phyloP scores from a whole-genome alignment of 2,888 invertebrate genomes.

The Proisotoma minuta region DNA sequence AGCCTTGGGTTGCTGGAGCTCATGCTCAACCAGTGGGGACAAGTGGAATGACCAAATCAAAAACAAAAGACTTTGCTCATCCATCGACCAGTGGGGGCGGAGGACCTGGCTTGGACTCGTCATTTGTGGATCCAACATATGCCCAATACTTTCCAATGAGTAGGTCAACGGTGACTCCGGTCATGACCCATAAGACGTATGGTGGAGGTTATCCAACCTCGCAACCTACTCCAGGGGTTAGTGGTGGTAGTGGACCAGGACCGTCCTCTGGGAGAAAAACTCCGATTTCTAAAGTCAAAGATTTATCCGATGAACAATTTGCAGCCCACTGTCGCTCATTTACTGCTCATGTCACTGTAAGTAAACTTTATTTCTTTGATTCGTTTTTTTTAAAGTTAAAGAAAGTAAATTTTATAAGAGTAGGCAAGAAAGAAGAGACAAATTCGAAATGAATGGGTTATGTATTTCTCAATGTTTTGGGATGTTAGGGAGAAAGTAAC shows the following conservation, averaged over 20 bases:
- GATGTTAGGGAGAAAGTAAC: no score
- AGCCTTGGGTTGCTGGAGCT: conserved; percentile 58
- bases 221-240: conserved; percentile 37
- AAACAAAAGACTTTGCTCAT: conserved; percentile 43
- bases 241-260: conserved; percentile 14
- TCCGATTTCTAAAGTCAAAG: conserved; percentile 49
- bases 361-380: conserved; percentile 24
- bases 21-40: conserved; percentile 8
- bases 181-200: conserved; percentile 35
- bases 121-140: conserved; percentile 45
- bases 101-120: no score
- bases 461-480: no score
- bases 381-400: conserved; percentile 27
- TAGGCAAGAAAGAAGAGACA: no score
- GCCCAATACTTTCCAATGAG: conserved; percentile 47
- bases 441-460: no score
- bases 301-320: conserved; percentile 58
- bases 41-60: not conserved
- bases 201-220: conserved; percentile 40
- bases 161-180: conserved; percentile 43
- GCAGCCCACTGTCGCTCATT: conserved; percentile 61
- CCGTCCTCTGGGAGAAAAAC: conserved; percentile 44
- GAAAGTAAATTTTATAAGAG: no score
- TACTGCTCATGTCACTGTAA: conserved; percentile 52
- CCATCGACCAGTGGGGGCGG: conserved; percentile 45